Conservation (phyloP, 2,113 vertebrate genomes). For the Pleuronectes platessa region DNA sequence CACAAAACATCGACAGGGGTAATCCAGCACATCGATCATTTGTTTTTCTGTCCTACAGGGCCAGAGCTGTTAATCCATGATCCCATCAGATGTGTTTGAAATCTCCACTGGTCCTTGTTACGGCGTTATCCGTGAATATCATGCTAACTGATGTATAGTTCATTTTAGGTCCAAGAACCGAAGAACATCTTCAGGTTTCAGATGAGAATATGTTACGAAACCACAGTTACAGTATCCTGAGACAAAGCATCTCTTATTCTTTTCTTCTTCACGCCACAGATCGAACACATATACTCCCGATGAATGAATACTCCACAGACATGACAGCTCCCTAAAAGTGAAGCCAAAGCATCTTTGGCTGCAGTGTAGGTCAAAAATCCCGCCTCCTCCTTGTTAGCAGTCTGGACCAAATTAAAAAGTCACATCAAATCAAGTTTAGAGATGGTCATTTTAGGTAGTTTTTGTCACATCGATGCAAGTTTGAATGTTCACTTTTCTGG, state of each 20-base stretch:
- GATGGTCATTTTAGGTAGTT: too few relatives aligned
- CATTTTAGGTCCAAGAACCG: not conserved
- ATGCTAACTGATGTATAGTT: conserved; percentile 8
- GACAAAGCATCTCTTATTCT: conserved; percentile 39
- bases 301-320: too few relatives aligned
- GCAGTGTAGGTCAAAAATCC: too few relatives aligned
- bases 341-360: too few relatives aligned
- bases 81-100: not conserved
- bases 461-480: too few relatives aligned
- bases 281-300: not conserved
- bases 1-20: conserved; percentile 8
- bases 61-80: conserved; percentile 8
- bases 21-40: conserved; percentile 29
- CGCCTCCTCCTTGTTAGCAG: not conserved
- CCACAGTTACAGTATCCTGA: conserved; percentile 32
- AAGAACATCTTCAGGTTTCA: conserved; percentile 12
- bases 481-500: too few relatives aligned
- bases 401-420: too few relatives aligned
- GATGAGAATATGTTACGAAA: conserved; percentile 35
- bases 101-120: conserved; percentile 1
- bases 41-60: conserved; percentile 13
- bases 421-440: too few relatives aligned
- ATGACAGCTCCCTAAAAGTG: too few relatives aligned
- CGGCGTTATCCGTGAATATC: not conserved
- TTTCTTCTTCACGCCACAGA: conserved; percentile 23